Evolutionary conservation across 2,888 invertebrate species (phyloP), one percentile per base, ranked within the genome.

Genomic region (Sympetrum striolatum): DNA sequence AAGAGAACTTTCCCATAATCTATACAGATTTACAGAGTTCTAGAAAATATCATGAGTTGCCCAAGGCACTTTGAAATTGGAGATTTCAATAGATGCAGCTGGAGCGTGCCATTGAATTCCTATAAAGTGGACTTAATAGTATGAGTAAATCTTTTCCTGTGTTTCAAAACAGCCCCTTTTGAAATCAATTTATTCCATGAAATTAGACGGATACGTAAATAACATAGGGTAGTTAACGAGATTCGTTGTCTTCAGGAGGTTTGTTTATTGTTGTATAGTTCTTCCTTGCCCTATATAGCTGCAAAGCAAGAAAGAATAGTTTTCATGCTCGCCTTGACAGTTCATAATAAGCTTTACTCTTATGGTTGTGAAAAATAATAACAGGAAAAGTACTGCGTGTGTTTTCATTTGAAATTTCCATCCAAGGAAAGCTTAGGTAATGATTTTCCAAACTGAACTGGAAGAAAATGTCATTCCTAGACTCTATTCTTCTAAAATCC

Each of bases 151-250:
- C 25, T 73, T 53, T 53, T 15, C 18, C 3, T 14, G 31, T 73
- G 8, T 73, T 4, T 22, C 31, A 12, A 25, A 31, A 8, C 8
- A 12, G 31, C 31, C 10, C 15, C 25, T 25, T 31, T 25, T 25
- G 25, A 73, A 31, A 73, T 31, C 12, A 31, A 73, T 31, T 5
- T 14, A 25, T 73, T 64, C 37, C 86, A n/a, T 64, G n/a, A 37
- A 86, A 86, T 48, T 37, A 86, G 86, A 60, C 60, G 53, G 37
- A 35, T 37, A 58, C 37, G 53, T 37, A 35, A 86, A 86, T 86
- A 86, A 86, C 37, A 64, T 60, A 35, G 35, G 58, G n/a, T 64
- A 86, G n/a, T 64, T 86, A 86, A 86, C 58, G 86, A 60, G 86
- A 60, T 60, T 37, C 31, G 86, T 31, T 86, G n/a, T n/a, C 10